A percentile compares a stretch with the other conserved stretches of the same genome.
These are phyloP conservation scores for Montipora capitata DNA, from an alignment of 92 coral and sea anemone genomes.

Conservation along the genomic window DNA sequence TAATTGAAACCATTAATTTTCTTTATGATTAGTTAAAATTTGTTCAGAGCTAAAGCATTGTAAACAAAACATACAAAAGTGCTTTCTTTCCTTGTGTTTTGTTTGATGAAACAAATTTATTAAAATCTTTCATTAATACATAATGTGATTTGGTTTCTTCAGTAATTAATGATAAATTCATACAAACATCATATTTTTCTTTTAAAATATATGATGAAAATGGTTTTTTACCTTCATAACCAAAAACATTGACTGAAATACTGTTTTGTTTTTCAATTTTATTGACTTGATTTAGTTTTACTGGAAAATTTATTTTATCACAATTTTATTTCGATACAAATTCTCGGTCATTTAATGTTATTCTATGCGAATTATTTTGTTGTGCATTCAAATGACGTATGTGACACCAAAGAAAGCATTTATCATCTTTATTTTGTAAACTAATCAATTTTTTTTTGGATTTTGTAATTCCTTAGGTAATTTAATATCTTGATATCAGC, in stretches of 20 bases:
- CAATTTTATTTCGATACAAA: slow-evolving; percentile 5
- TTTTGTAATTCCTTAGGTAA: slow-evolving; percentile 31
- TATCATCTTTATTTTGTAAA: slow-evolving; percentile 40
- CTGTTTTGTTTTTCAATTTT: slow-evolving; percentile 16
- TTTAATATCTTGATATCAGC: too few relatives aligned
- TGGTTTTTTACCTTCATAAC: slow-evolving; percentile 38
- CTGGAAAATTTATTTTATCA: slow-evolving; percentile 27
- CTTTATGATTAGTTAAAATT: too few relatives aligned
- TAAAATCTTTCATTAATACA: slow-evolving; percentile 36
- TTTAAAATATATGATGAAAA: slow-evolving; percentile 58
- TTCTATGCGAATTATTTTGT: slow-evolving; percentile 10
- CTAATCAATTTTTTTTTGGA: background rate
- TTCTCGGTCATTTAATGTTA: background rate
- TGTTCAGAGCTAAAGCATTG: too few relatives aligned
- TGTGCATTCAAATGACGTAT: slow-evolving; percentile 30
- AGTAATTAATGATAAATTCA: slow-evolving; percentile 30
- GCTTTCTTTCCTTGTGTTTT: too few relatives aligned
- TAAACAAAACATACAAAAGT: too few relatives aligned
- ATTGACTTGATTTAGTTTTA: background rate
- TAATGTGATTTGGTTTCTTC: slow-evolving; percentile 30
- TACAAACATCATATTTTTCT: slow-evolving; percentile 16
- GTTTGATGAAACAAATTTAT: background rate
- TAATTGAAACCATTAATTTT: background rate
- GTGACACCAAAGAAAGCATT: slow-evolving; percentile 46
- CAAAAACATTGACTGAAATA: slow-evolving; percentile 48